A percentile compares a stretch with the other conserved stretches of the same genome.
Conservation (phyloP, 2,113 vertebrate species). For the Patagioenas fasciata region DNA sequence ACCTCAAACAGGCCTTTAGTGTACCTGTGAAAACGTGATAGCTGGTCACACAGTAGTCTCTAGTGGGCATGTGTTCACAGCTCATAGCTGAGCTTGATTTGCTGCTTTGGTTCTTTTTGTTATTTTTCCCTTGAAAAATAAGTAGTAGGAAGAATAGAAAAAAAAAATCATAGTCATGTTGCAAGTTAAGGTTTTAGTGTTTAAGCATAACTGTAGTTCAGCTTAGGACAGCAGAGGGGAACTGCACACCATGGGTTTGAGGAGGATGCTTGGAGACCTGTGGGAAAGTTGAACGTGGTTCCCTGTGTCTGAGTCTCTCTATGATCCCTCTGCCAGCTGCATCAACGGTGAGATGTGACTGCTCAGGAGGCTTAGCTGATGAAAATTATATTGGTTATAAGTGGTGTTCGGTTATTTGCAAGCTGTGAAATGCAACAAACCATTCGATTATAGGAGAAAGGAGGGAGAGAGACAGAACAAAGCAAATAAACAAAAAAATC, state of each 20-base stretch:
- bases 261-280: not conserved
- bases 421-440: not conserved
- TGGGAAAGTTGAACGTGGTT: not conserved
- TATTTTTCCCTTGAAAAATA: not conserved
- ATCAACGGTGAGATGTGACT: not conserved
- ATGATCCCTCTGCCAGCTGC: not conserved
- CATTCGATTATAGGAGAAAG: not conserved
- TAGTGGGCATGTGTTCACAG: not conserved
- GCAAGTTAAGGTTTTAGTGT: not conserved
- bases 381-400: not conserved
- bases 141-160: not conserved
- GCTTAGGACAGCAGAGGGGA: not conserved
- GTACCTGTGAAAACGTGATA: not conserved
- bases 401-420: not conserved
- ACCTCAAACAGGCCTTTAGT: not conserved
- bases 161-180: not conserved
- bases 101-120: not conserved
- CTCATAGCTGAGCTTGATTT: not conserved
- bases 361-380: not conserved
- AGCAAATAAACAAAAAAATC: not conserved
- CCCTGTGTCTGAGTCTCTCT: not conserved
- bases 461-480: not conserved
- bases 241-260: not conserved
- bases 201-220: not conserved
- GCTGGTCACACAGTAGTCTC: not conserved